These are phyloP conservation scores for Dryobota labecula DNA, from an alignment of 2,888 invertebrate species.

Conservation along the genomic window DNA sequence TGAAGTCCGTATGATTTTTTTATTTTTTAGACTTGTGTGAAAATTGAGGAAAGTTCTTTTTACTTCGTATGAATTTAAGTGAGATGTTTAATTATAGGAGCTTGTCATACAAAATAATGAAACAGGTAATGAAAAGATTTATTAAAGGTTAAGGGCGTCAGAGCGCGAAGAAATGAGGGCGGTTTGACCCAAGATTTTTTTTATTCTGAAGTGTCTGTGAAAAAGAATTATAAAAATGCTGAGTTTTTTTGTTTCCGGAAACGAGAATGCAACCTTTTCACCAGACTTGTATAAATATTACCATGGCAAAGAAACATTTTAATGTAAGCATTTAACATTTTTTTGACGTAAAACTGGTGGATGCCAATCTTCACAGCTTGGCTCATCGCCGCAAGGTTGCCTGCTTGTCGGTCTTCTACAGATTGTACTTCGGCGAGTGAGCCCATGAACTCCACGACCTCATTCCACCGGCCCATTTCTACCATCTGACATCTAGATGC, in stretches of 20 bases:
- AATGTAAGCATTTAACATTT: too few species aligned
- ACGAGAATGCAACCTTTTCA: not conserved
- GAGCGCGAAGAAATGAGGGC: not conserved
- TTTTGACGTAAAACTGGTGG: too few species aligned
- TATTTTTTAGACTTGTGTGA: too few species aligned
- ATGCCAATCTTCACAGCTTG: too few species aligned
- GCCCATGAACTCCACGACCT: too few species aligned
- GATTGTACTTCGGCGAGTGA: too few species aligned
- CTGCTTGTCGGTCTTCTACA: too few species aligned
- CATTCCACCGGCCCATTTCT: too few species aligned
- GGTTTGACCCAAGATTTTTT: not conserved
- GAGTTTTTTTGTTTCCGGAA: not conserved
- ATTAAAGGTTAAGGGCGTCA: constrained; percentile 27
- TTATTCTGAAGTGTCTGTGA: not conserved
- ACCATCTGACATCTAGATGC: too few species aligned
- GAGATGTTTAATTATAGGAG: constrained; percentile 7
- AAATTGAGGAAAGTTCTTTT: not conserved
- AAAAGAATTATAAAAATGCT: not conserved
- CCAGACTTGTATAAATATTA: not conserved
- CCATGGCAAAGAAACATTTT: not conserved
- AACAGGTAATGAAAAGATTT: constrained; percentile 21
- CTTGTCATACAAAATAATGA: constrained; percentile 5
- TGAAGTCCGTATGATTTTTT: too few species aligned
- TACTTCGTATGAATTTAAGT: not conserved
- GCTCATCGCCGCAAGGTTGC: too few species aligned